Evolutionary conservation across 2,113 vertebrate species (phyloP).

Genomic region (Felis catus): DNA sequence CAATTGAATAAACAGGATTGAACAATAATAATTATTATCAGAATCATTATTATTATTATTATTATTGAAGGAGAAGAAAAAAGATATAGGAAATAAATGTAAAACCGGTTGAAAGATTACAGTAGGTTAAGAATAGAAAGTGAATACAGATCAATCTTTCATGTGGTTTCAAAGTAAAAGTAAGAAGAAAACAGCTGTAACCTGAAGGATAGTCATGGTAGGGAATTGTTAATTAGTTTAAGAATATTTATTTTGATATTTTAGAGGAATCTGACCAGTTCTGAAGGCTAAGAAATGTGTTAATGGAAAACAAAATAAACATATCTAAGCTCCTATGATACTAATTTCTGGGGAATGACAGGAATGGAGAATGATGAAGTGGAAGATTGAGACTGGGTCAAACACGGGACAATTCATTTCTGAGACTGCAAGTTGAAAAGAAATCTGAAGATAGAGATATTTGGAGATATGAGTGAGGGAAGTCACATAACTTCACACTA

Average conservation of each 20-base stretch:
- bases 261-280: no score
- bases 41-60: neutral
- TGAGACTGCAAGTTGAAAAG: neutral
- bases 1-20: neutral
- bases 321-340: neutral
- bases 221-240: neutral
- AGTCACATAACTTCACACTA: neutral
- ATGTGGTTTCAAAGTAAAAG: neutral
- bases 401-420: neutral
- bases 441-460: neutral
- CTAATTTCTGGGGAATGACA: neutral
- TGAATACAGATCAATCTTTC: no score
- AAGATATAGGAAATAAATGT: neutral
- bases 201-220: neutral
- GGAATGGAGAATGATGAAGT: neutral
- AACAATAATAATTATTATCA: neutral
- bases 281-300: no score
- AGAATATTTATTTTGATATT: neutral
- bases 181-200: neutral
- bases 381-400: neutral
- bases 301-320: no score
- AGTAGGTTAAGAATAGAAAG: neutral
- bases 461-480: neutral
- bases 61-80: neutral
- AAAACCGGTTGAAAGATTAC: neutral